Evolutionary conservation across 2,888 invertebrate genomes (phyloP), one percentile per base, ranked within the genome.

Genomic region (Eubasilissa splendida): DNA sequence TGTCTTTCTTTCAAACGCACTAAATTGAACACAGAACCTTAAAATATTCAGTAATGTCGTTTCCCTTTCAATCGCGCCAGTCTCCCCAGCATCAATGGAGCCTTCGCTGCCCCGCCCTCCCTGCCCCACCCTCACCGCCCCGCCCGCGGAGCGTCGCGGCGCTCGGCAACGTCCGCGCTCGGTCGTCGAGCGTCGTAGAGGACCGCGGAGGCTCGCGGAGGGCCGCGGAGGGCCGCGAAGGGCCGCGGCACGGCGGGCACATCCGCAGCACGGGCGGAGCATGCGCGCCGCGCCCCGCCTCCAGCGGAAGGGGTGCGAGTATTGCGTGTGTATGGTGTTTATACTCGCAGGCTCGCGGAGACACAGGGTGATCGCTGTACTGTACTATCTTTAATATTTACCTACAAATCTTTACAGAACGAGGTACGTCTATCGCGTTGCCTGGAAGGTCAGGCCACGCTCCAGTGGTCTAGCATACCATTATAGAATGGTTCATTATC

Each of bases 291-390:
- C 11, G 52, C 68, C 70, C 14, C 60, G 77, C 56, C 59, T 68
- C 70, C 75, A 58, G 81, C 9, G 33, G 52, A 63, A 14, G 75
- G 75, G 60, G 59, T 14, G 12, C 58, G 63, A 63, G 59, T 31
- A 31, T 76, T 76, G 76, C 76, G 76, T 52, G 76, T 52, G 52
- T 60, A 9, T 52, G 60, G 76, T 76, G 76, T 76, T 76, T 76
- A 76, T 53, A 60, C 63, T 76, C 60, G 42, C 42, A 63, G 76
- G 33, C 76, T 63, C 60, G 60, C 22, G 60, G 60, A 63, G 9
- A 31, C 60, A 63, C 33, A 31, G 63, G 33, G 63, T 63, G 63
- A 12, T 63, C 11, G 4, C 12, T 63, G 42, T 33, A 42, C 12
- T 63, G 42, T 33, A 42, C 42, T 5, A 42, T 7, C 42, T 42